Conservation (phyloP, 2,888 invertebrate species). For the Dermolepida albohirtum region DNA sequence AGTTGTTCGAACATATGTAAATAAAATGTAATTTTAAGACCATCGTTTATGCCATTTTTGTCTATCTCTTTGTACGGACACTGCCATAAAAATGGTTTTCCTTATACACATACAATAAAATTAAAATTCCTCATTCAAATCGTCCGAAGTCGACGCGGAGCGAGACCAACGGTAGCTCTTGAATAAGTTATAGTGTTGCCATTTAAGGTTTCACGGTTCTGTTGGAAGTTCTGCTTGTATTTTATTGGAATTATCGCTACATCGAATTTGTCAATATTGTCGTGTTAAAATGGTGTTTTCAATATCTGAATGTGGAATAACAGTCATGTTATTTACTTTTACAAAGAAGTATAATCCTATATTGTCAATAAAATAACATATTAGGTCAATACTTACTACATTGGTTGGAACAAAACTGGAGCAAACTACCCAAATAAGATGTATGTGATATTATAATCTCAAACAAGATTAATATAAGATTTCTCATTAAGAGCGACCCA, state of each 20-base stretch:
- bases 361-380: no score
- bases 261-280: conserved; percentile 35
- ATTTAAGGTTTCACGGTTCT: conserved; percentile 4
- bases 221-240: neutral
- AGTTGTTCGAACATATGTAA: conserved; percentile 17
- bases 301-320: neutral
- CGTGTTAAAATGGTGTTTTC: conserved; percentile 25
- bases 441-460: no score
- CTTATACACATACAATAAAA: conserved; percentile 32
- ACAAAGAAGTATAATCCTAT: no score
- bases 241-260: conserved; percentile 27
- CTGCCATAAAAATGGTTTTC: conserved; percentile 22
- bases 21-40: conserved; percentile 16
- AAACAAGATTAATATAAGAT: no score
- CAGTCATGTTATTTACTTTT: no score
- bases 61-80: neutral
- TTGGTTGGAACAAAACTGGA: no score
- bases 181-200: conserved; percentile 34
- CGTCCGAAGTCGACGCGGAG: neutral
- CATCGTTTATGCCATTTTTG: neutral
- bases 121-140: conserved; percentile 33
- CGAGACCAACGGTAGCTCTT: conserved; percentile 23
- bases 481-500: no score
- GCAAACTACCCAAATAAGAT: no score
- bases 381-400: no score